These are phyloP conservation scores for Cecidostiba fungosa DNA, from an alignment of 2,888 invertebrate genomes.

Conservation along the genomic window DNA sequence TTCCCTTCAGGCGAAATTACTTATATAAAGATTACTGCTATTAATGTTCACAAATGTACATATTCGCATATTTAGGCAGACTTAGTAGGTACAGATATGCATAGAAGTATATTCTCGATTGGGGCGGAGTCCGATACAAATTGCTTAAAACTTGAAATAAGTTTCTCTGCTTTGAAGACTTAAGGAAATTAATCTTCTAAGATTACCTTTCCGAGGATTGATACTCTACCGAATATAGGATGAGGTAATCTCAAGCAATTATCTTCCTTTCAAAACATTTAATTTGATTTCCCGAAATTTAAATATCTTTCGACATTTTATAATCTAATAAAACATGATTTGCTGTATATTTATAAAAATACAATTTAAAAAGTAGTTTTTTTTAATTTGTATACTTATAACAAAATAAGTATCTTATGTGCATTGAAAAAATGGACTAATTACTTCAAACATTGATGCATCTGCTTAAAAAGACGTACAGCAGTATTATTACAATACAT, in stretches of 20 bases:
- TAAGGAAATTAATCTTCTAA: conserved; percentile 51
- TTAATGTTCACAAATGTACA: conserved; percentile 1
- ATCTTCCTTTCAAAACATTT: conserved; percentile 16
- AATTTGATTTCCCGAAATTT: not conserved
- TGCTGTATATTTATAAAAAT: too few relatives aligned
- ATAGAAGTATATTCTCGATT: not conserved
- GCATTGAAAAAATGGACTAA: too few relatives aligned
- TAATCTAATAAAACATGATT: not conserved
- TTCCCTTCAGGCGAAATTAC: conserved; percentile 35
- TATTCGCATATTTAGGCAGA: not conserved
- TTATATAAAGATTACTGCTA: conserved; percentile 48
- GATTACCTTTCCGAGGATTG: conserved; percentile 33
- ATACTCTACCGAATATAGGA: not conserved
- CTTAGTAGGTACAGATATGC: not conserved
- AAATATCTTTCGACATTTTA: conserved; percentile 18
- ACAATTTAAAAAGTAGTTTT: too few relatives aligned
- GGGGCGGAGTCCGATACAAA: not conserved
- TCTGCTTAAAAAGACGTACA: too few relatives aligned
- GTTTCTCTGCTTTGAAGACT: conserved; percentile 28
- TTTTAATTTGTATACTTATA: too few relatives aligned
- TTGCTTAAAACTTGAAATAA: conserved; percentile 30
- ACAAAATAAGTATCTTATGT: too few relatives aligned
- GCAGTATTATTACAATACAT: too few relatives aligned
- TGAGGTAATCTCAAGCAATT: conserved; percentile 35
- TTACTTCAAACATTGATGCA: too few relatives aligned